Evolutionary conservation across 2,797 vertebrate species (phyloP).

Genomic region (Numenius phaeopus): DNA sequence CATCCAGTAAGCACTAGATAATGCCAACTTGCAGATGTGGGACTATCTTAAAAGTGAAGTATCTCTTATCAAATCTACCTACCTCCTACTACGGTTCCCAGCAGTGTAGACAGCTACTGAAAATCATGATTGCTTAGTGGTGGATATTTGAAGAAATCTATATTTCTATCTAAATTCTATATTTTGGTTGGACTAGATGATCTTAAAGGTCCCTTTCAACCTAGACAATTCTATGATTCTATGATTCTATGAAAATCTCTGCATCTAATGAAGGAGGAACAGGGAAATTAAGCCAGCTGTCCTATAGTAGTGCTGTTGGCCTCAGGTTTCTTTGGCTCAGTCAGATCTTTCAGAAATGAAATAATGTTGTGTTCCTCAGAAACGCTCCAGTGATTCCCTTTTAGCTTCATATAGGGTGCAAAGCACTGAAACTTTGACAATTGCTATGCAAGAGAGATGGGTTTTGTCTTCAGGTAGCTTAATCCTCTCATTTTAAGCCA

Average conservation of each 20-base stretch:
- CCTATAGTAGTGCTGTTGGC: background rate
- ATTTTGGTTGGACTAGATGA: too few species aligned
- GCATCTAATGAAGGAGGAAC: background rate
- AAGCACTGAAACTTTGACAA: background rate
- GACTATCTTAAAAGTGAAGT: background rate
- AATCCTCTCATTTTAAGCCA: background rate
- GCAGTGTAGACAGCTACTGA: background rate
- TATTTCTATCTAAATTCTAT: background rate
- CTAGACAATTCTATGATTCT: too few species aligned
- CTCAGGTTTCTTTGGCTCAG: background rate
- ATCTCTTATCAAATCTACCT: background rate
- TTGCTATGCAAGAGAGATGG: background rate
- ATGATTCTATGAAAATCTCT: background rate
- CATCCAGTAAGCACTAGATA: background rate
- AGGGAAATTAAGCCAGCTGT: background rate
- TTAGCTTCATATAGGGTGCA: accelerated
- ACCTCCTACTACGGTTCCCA: background rate
- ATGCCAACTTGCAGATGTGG: background rate
- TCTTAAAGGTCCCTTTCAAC: too few species aligned
- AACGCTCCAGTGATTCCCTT: background rate
- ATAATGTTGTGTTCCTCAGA: background rate
- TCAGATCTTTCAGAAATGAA: background rate
- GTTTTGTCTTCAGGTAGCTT: background rate
- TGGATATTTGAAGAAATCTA: background rate
- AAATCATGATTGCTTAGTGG: background rate